These are phyloP conservation scores for Silurus aristotelis DNA, from an alignment of 2,797 vertebrate genomes.

Conservation along the genomic window DNA sequence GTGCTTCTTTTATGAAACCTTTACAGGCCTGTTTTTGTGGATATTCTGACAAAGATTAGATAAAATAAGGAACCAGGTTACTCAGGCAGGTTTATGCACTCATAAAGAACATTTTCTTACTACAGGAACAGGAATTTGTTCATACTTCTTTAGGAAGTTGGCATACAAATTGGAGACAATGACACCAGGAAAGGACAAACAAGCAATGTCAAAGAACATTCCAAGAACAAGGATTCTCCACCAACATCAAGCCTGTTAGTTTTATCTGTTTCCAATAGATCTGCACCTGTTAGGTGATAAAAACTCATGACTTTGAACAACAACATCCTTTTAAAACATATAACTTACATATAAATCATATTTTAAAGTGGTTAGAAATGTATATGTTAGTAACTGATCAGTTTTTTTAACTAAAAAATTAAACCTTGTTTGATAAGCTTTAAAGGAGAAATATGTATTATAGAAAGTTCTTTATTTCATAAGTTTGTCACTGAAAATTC, in stretches of 20 bases:
- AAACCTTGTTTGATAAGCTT: neutral
- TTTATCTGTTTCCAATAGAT: neutral
- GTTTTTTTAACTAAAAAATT: neutral
- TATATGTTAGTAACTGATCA: neutral
- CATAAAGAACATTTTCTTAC: constrained; percentile 58
- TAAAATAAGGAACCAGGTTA: constrained; percentile 71
- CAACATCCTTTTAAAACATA: neutral
- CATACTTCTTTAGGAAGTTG: constrained; percentile 39
- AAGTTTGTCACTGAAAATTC: neutral
- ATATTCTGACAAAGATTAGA: constrained; percentile 70
- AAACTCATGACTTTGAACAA: neutral
- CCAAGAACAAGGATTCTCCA: constrained; percentile 12
- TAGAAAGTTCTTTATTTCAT: neutral
- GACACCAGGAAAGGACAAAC: constrained; percentile 34
- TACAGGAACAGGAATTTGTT: constrained; percentile 55
- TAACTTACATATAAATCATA: neutral
- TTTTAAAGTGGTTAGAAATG: neutral
- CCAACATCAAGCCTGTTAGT: constrained; percentile 4
- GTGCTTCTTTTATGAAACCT: constrained; percentile 80
- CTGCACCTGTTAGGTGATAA: neutral
- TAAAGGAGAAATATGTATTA: neutral
- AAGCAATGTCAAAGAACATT: constrained; percentile 10
- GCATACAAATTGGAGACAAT: constrained; percentile 23
- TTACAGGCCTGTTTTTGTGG: constrained; percentile 77
- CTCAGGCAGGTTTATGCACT: constrained; percentile 65